Percentiles rank a stretch among this genome's conserved stretches.
phyloP scores from a whole-genome alignment of 2,113 vertebrate genomes.

The Pardalotus punctatus region DNA sequence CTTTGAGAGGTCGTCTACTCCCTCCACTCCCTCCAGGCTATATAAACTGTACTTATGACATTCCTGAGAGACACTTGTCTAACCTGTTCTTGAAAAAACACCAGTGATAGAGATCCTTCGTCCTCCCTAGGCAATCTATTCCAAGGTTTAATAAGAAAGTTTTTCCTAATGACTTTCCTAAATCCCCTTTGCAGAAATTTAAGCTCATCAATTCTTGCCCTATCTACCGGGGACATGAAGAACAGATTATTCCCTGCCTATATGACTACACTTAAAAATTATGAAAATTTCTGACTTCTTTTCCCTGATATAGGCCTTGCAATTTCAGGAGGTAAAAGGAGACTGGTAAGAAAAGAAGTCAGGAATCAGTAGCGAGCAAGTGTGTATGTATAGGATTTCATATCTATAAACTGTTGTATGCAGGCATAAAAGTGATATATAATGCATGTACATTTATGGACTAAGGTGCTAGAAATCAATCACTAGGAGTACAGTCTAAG shows the following conservation, averaged over 20 bases:
- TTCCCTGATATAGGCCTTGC: background rate
- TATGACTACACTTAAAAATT: background rate
- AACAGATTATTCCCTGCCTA: background rate
- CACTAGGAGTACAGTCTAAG: background rate
- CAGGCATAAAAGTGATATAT: background rate
- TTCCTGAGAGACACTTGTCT: conserved; percentile 10
- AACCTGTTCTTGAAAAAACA: background rate
- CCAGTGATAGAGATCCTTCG: background rate
- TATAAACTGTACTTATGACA: background rate
- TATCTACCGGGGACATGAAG: background rate
- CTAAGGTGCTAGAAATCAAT: background rate
- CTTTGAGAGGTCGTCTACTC: background rate
- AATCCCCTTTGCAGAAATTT: conserved; percentile 32
- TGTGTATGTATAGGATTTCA: background rate
- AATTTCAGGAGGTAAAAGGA: conserved; percentile 10
- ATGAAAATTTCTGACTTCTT: background rate
- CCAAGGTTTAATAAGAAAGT: conserved; percentile 2
- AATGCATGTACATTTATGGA: background rate
- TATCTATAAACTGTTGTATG: background rate
- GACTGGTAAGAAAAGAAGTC: background rate
- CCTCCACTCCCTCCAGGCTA: background rate
- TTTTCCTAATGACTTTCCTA: conserved; percentile 34
- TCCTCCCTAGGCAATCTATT: background rate
- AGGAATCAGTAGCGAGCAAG: background rate
- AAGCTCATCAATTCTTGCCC: conserved; percentile 20